Percentiles rank a stretch among this genome's conserved stretches.
phyloP scores from a whole-genome alignment of 1,140 invertebrate species.

The Epicauta chinensis region DNA sequence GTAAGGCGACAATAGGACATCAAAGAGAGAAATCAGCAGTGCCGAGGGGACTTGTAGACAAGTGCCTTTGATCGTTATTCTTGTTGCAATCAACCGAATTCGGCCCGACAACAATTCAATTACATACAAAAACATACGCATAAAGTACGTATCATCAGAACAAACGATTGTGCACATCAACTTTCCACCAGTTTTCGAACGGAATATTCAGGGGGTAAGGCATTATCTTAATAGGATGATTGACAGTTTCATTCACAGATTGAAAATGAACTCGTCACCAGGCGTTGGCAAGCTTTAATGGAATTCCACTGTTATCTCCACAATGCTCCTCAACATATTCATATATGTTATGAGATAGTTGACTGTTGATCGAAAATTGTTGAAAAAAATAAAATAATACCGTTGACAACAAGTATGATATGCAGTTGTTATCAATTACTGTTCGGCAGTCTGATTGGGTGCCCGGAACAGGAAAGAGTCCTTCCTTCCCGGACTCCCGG shows the following conservation, averaged over 20 bases:
- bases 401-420: not conserved
- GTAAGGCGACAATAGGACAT: slow-evolving; percentile 5
- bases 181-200: no score
- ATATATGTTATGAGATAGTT: not conserved
- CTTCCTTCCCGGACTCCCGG: slow-evolving; percentile 44
- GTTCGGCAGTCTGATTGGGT: slow-evolving; percentile 39
- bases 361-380: no score
- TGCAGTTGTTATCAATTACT: slow-evolving; percentile 37
- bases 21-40: slow-evolving; percentile 13
- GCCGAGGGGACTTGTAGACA: not conserved
- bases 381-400: no score
- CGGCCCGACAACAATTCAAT: slow-evolving; percentile 26
- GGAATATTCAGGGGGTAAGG: slow-evolving; percentile 6
- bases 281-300: slow-evolving; percentile 19
- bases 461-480: slow-evolving; percentile 42
- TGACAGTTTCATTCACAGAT: slow-evolving; percentile 27
- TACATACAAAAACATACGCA: slow-evolving; percentile 20
- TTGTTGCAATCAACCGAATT: slow-evolving; percentile 11
- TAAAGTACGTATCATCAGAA: not conserved
- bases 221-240: slow-evolving; percentile 33
- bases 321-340: not conserved
- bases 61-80: slow-evolving; percentile 15
- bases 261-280: slow-evolving; percentile 17
- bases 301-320: slow-evolving; percentile 27
- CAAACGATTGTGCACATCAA: no score